These are phyloP conservation scores for Hydroisotoma schaefferi DNA, from an alignment of 2,888 invertebrate species.

Conservation along the genomic window DNA sequence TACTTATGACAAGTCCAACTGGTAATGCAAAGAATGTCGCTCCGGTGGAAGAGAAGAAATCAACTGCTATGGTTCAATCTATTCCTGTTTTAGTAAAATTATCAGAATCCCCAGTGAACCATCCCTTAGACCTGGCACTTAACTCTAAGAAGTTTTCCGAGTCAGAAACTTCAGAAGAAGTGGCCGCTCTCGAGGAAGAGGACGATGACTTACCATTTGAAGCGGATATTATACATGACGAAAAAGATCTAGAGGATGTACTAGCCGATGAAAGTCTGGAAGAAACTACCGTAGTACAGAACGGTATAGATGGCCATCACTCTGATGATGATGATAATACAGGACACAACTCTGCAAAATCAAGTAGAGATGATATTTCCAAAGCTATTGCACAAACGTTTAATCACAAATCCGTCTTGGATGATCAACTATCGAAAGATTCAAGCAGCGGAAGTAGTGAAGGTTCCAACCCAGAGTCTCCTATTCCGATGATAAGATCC, in stretches of 20 bases:
- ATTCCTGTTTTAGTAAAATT: not conserved
- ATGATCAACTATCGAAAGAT: too few species aligned
- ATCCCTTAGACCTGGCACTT: too few species aligned
- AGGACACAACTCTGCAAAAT: too few species aligned
- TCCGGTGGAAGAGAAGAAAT: not conserved
- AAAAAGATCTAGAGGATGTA: constrained; percentile 47
- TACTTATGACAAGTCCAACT: not conserved
- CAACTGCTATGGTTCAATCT: not conserved
- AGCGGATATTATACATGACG: constrained; percentile 48
- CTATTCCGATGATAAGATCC: constrained; percentile 40
- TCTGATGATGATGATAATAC: not conserved
- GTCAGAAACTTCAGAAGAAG: too few species aligned
- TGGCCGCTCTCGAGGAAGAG: constrained; percentile 42
- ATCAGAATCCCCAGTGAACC: not conserved
- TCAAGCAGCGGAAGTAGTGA: not conserved
- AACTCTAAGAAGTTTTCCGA: too few species aligned
- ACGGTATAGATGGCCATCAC: constrained; percentile 24
- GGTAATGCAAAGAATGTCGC: not conserved
- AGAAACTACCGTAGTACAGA: constrained; percentile 19
- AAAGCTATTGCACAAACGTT: too few species aligned
- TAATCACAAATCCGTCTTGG: too few species aligned
- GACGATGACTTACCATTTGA: constrained; percentile 46
- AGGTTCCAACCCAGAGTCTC: constrained; percentile 23
- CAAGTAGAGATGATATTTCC: too few species aligned
- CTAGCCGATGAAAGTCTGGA: constrained; percentile 30